A percentile compares a stretch with the other conserved stretches of the same genome.
These are phyloP conservation scores for Eulemur coronatus DNA, from an alignment of 2,797 vertebrate species.

Conservation along the genomic window DNA sequence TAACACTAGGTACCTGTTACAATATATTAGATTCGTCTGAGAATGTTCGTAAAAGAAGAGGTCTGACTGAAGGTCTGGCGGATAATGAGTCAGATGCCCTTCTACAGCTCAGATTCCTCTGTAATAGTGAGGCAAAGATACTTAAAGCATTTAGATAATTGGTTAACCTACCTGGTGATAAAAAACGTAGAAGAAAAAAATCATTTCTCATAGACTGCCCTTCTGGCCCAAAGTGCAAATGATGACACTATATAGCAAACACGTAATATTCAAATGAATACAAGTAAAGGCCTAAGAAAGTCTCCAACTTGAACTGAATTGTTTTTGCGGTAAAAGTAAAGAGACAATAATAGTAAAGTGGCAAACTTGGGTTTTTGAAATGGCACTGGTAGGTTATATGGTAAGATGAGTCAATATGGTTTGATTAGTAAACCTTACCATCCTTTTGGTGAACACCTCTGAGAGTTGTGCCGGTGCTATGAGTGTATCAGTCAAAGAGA, in stretches of 20 bases:
- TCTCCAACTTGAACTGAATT: constrained; percentile 28
- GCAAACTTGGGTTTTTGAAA: constrained; percentile 64
- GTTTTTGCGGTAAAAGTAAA: constrained; percentile 34
- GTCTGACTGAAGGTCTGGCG: constrained; percentile 93
- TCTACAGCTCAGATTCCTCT: constrained; percentile 92
- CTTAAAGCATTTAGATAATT: constrained; percentile 75
- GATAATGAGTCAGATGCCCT: constrained; percentile 87
- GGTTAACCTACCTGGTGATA: constrained; percentile 65
- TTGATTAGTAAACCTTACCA: constrained; percentile 75
- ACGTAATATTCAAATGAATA: constrained; percentile 61
- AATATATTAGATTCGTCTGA: constrained; percentile 97
- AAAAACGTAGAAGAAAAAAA: constrained; percentile 38
- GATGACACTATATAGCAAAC: constrained; percentile 57
- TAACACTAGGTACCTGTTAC: constrained; percentile 94
- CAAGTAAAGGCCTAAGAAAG: constrained; percentile 56
- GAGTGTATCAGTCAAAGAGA: constrained; percentile 28
- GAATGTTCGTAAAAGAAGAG: constrained; percentile 99
- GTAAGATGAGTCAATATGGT: constrained; percentile 70
- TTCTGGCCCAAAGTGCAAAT: constrained; percentile 59
- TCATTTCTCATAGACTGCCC: constrained; percentile 56
- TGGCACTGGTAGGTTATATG: constrained; percentile 67
- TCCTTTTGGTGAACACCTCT: constrained; percentile 79
- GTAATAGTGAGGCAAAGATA: constrained; percentile 93
- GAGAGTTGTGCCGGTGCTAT: constrained; percentile 55
- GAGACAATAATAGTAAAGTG: constrained; percentile 42